Evolutionary conservation across 2,113 vertebrate genomes (phyloP).

Genomic region (Thermophis baileyi): DNA sequence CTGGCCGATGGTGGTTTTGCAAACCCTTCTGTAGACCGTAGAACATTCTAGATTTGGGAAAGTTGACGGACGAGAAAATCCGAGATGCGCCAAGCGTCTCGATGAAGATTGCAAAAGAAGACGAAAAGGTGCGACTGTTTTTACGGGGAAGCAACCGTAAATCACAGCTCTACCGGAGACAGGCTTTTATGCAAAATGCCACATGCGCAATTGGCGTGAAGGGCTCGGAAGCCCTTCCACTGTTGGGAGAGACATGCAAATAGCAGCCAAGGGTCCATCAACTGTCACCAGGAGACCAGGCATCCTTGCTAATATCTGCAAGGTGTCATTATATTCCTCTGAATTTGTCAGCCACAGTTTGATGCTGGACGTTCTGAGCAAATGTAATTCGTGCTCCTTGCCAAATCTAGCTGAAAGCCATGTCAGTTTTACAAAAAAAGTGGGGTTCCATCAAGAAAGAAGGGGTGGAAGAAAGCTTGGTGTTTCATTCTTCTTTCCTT

Average conservation of each 20-base stretch:
- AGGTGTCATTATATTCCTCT: background rate
- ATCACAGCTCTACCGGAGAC: background rate
- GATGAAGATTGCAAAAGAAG: background rate
- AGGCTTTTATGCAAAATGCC: conserved; percentile 3
- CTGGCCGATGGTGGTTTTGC: too few species aligned
- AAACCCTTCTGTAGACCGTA: background rate
- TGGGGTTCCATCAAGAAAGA: background rate
- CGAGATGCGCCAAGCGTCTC: background rate
- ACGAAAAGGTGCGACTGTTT: background rate
- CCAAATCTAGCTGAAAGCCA: background rate
- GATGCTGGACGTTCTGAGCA: background rate
- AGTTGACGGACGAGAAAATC: background rate
- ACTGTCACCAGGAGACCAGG: background rate
- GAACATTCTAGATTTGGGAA: background rate
- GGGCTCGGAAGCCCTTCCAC: background rate
- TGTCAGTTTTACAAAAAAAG: background rate
- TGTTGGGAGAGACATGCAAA: background rate
- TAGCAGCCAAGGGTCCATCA: background rate
- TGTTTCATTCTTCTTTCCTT: too few species aligned
- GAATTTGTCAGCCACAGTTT: background rate
- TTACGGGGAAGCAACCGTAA: background rate
- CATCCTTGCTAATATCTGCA: background rate
- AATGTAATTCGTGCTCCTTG: background rate
- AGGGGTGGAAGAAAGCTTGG: background rate
- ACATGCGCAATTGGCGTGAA: background rate